Evolutionary conservation across 2,113 vertebrate species (phyloP), one percentile per base, ranked within the genome.

Genomic region (Serilophus lunatus): DNA sequence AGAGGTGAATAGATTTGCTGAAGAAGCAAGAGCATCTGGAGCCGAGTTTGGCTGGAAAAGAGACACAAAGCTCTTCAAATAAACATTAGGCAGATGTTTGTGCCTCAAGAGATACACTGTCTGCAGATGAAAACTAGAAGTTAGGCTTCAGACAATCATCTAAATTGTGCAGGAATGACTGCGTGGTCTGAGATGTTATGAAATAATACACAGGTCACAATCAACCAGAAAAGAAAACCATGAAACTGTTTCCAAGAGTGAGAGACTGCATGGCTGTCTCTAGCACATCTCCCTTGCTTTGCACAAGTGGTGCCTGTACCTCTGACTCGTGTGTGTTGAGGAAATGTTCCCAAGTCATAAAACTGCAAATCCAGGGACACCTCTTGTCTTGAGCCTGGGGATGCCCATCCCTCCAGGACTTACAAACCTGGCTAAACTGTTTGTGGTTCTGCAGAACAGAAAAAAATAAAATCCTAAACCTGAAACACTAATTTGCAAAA

Each of bases 241-340:
- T 53, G 70, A 69, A 57, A 61, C 22, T 57, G 3, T 59, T 44
- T 49, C n/a, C 50, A 81, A 51, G 49, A 61, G 57, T 15, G 10
- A 51, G 77, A 75, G 25, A 17, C 56, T 63, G n/a, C 3, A 3
- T 13, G 61, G 47, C 29, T 38, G 31, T 11, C 49, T 66, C 28
- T 23, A 14, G 45, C 35, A 44, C 51, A 36, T 4, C 40, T 18
- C 68, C 31, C 31, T 61, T 60, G 18, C 38, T 66, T 44, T 50
- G 65, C 31, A 56, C 42, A 31, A 44, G 7, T 6, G 18, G 17
- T 45, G 31, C 28, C 51, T 38, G 17, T 14, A 19, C 35, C 57
- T 71, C 75, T 33, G 36, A 10, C 36, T 53, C 0, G 0, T 7
- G 31, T 11, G 36, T 12, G 47, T 9, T 31, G 36, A 23, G 60